These are phyloP conservation scores for Diuraphis noxia DNA, from an alignment of 1,140 invertebrate species.

Conservation along the genomic window DNA sequence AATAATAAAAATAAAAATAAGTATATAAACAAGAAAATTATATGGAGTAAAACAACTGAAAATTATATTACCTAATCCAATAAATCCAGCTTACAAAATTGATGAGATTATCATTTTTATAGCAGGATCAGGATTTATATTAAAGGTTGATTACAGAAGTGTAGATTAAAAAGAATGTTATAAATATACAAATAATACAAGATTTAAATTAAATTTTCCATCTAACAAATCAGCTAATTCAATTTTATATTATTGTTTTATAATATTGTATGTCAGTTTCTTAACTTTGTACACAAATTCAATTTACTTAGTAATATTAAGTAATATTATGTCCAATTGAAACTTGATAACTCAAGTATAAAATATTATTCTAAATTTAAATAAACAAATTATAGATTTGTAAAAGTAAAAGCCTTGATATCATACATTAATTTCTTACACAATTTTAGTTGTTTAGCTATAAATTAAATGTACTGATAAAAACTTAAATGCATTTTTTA, in stretches of 20 bases:
- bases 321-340: not conserved
- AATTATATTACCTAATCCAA: not conserved
- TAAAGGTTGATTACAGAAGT: too few species aligned
- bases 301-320: too few species aligned
- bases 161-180: too few species aligned
- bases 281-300: not conserved
- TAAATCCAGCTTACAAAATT: not conserved
- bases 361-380: not conserved
- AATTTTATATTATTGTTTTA: not conserved
- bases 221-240: not conserved
- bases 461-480: not conserved
- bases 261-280: not conserved
- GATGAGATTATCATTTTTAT: not conserved
- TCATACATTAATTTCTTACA: not conserved
- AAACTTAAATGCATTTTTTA: not conserved
- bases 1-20: too few species aligned
- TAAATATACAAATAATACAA: too few species aligned
- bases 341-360: too few species aligned
- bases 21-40: not conserved
- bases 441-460: not conserved
- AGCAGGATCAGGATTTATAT: too few species aligned
- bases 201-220: not conserved
- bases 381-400: not conserved
- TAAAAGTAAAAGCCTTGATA: not conserved
- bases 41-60: not conserved